A percentile compares a stretch with the other conserved stretches of the same genome.
phyloP scores from a whole-genome alignment of 2,888 invertebrate genomes.

The Heteromurus nitidus region DNA sequence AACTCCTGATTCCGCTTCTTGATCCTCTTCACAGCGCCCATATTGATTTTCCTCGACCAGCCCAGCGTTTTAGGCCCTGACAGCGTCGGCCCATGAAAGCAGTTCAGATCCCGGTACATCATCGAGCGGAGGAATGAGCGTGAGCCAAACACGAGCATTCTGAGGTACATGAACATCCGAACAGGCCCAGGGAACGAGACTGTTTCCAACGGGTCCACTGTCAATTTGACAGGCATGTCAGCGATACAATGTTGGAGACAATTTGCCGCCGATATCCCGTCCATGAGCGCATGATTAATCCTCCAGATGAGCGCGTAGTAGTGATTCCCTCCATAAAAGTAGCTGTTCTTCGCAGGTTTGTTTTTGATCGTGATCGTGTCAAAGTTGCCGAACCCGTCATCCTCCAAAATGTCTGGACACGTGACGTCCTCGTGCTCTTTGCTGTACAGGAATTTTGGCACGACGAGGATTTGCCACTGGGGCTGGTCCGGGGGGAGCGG shows the following conservation, averaged over 20 bases:
- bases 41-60: slow-evolving; percentile 58
- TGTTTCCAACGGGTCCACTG: slow-evolving; percentile 54
- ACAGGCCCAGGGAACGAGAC: slow-evolving; percentile 19
- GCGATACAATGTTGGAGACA: slow-evolving; percentile 61
- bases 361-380: slow-evolving; percentile 57
- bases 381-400: slow-evolving; percentile 58
- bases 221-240: slow-evolving; percentile 50
- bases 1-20: slow-evolving; percentile 37
- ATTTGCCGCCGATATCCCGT: slow-evolving; percentile 65
- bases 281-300: slow-evolving; percentile 65
- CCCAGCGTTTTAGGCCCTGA: slow-evolving; percentile 64
- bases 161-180: slow-evolving; percentile 33
- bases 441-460: slow-evolving; percentile 64
- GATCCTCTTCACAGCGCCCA: slow-evolving; percentile 34
- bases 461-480: slow-evolving; percentile 67
- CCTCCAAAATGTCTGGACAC: slow-evolving; percentile 35
- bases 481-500: slow-evolving; percentile 63
- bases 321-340: slow-evolving; percentile 45
- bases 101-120: slow-evolving; percentile 62
- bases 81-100: slow-evolving; percentile 64
- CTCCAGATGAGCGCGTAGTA: slow-evolving; percentile 56
- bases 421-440: slow-evolving; percentile 29
- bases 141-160: slow-evolving; percentile 56
- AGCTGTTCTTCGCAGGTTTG: slow-evolving; percentile 27
- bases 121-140: slow-evolving; percentile 58